Percentiles rank a stretch among this genome's conserved stretches.
phyloP scores from a whole-genome alignment of 2,797 vertebrate species.

The Ambastaia sidthimunki region DNA sequence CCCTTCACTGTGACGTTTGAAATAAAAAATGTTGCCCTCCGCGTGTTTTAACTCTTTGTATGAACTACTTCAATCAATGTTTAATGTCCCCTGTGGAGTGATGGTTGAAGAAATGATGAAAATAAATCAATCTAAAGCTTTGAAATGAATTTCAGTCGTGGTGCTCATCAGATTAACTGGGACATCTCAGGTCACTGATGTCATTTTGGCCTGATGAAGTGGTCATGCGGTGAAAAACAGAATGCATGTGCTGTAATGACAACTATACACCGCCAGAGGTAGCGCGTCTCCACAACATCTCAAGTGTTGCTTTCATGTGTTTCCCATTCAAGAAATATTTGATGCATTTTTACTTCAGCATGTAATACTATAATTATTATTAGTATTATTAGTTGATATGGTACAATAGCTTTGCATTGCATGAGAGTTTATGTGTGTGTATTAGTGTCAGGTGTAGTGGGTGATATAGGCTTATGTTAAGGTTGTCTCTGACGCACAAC shows the following conservation, averaged over 20 bases:
- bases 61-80: constrained; percentile 17
- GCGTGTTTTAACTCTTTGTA: constrained; percentile 55
- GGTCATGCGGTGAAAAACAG: neutral
- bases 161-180: constrained; percentile 7
- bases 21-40: constrained; percentile 44
- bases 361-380: too few relatives aligned
- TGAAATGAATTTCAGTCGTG: neutral
- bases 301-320: neutral
- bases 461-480: constrained; percentile 9
- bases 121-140: neutral
- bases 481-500: neutral
- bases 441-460: neutral
- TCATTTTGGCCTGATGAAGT: constrained; percentile 13
- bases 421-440: neutral
- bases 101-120: neutral
- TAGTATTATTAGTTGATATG: neutral
- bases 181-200: constrained; percentile 12
- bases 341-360: too few relatives aligned
- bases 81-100: neutral
- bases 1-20: constrained; percentile 53
- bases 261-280: neutral
- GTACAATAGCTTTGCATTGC: neutral
- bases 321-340: neutral
- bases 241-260: neutral
- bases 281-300: neutral